A percentile compares a stretch with the other conserved stretches of the same genome.
phyloP scores from a whole-genome alignment of 1,140 invertebrate genomes.

The Aleiodes sp. region DNA sequence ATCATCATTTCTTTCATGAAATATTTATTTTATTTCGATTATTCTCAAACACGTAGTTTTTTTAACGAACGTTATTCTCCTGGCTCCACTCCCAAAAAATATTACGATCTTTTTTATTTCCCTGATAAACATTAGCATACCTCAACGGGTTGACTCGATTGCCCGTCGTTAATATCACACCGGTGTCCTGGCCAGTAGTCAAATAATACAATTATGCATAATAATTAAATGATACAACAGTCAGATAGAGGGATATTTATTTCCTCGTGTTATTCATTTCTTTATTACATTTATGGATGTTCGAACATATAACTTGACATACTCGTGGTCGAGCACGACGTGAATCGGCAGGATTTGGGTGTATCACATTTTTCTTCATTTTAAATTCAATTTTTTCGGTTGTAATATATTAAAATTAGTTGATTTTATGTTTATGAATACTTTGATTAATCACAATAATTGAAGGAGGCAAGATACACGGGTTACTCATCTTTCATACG shows the following conservation, averaged over 20 bases:
- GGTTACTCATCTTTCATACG: too few species aligned
- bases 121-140: constrained; percentile 40
- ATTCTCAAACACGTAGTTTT: too few species aligned
- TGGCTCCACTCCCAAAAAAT: constrained; percentile 9
- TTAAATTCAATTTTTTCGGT: not conserved
- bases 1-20: constrained; percentile 48
- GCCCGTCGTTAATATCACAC: constrained; percentile 49
- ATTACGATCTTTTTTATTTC: constrained; percentile 29
- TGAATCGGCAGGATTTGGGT: not conserved
- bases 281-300: not conserved
- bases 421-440: not conserved
- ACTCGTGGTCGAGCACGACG: constrained; percentile 3
- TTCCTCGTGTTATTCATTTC: not conserved
- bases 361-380: constrained; percentile 13
- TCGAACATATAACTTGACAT: not conserved
- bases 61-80: constrained; percentile 19
- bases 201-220: not conserved
- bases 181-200: constrained; percentile 38
- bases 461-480: too few species aligned
- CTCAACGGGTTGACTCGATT: constrained; percentile 39
- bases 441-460: not conserved
- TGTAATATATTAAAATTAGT: not conserved
- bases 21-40: not conserved
- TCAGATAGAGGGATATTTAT: not conserved
- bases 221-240: not conserved